A percentile compares a stretch with the other conserved stretches of the same genome.
phyloP scores from a whole-genome alignment of 92 coral and sea anemone species.

The Palythoa caribaeorum region DNA sequence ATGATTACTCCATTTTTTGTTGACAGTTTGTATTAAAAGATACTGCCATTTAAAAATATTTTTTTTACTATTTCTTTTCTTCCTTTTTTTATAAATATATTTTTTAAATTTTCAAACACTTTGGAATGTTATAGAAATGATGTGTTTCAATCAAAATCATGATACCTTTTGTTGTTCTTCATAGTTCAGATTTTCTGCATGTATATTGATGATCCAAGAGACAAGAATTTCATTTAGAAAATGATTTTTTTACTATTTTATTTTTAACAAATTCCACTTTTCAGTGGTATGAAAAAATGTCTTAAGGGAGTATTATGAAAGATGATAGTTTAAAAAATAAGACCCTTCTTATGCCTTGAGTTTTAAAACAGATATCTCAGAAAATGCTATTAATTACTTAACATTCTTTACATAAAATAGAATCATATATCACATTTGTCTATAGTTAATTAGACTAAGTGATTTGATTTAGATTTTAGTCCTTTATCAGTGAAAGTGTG shows the following conservation, averaged over 20 bases:
- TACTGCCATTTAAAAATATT: slow-evolving; percentile 4
- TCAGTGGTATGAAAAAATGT: slow-evolving; percentile 7
- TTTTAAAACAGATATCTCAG: slow-evolving; percentile 1
- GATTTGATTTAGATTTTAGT: slow-evolving; percentile 8
- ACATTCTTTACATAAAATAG: slow-evolving; percentile 5
- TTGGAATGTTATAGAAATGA: slow-evolving; percentile 9
- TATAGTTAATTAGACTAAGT: slow-evolving; percentile 8
- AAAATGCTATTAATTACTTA: slow-evolving; percentile 7
- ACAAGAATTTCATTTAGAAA: slow-evolving; percentile 5
- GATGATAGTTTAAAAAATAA: slow-evolving; percentile 1
- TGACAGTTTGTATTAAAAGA: slow-evolving; percentile 5
- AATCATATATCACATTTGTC: slow-evolving; percentile 5
- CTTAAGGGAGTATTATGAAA: not conserved
- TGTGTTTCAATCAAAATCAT: slow-evolving; percentile 7
- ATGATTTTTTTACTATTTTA: slow-evolving; percentile 6
- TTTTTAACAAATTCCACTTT: slow-evolving; percentile 8
- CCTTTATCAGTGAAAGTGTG: slow-evolving; percentile 11
- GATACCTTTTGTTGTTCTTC: slow-evolving; percentile 4
- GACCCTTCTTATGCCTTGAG: slow-evolving; percentile 10
- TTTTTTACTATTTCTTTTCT: not conserved
- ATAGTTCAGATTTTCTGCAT: not conserved
- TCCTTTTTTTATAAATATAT: not conserved
- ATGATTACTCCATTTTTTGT: slow-evolving; percentile 5
- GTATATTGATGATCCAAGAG: slow-evolving; percentile 3
- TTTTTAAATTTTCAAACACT: not conserved